These are phyloP conservation scores for Tor tambroides DNA, from an alignment of 2,113 vertebrate species.

Conservation along the genomic window DNA sequence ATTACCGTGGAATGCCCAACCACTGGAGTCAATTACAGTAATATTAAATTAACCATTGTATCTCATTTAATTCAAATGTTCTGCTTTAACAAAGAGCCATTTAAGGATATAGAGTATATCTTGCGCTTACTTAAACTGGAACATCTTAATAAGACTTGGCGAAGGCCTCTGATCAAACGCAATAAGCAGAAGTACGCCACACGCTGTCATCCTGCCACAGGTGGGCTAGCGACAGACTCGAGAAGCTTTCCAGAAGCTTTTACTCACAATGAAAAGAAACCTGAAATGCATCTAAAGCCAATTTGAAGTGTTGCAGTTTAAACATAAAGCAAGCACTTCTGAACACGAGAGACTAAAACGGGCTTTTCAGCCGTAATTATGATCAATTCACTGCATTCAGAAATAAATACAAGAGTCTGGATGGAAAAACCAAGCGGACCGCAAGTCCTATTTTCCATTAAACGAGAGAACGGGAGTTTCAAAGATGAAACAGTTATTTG, in stretches of 20 bases:
- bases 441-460: conserved; percentile 34
- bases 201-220: conserved; percentile 27
- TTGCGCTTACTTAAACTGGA: conserved; percentile 3
- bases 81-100: conserved; percentile 39
- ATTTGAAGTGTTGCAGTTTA: background rate
- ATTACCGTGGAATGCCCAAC: conserved; percentile 8
- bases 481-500: conserved; percentile 38
- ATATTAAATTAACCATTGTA: conserved; percentile 45
- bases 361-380: conserved; percentile 27
- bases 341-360: background rate
- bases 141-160: conserved; percentile 36
- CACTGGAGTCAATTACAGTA: conserved; percentile 47
- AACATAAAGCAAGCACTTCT: background rate
- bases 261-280: background rate
- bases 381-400: conserved; percentile 21
- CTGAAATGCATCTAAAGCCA: background rate
- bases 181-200: background rate
- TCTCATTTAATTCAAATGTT: conserved; percentile 34
- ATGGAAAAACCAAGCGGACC: background rate
- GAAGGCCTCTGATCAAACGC: conserved; percentile 20
- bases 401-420: conserved; percentile 18
- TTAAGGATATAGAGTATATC: conserved; percentile 34
- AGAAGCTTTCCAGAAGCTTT: background rate
- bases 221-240: conserved; percentile 18
- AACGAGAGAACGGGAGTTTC: conserved; percentile 17